Evolutionary conservation across 2,888 invertebrate species (phyloP).

Genomic region (Epsilonema sp.): DNA sequence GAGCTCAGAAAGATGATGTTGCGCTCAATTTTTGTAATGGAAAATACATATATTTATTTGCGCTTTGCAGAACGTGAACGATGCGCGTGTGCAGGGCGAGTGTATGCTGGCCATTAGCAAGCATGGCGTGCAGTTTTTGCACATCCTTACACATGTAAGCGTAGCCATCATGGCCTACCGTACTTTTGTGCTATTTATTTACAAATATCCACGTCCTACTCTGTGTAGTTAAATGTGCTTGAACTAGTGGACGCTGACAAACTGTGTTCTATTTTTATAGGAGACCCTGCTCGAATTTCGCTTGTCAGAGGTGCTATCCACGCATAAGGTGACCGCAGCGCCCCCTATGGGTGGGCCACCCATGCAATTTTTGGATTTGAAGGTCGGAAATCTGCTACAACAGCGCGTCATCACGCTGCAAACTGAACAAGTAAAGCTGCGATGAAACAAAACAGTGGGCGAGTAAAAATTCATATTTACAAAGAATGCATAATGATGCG

Average conservation of each 20-base stretch:
- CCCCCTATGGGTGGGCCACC: conserved; percentile 41
- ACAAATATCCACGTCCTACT: too few species aligned
- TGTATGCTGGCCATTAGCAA: conserved; percentile 80
- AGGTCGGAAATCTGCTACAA: conserved; percentile 84
- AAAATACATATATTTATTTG: not conserved
- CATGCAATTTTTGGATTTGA: conserved; percentile 77
- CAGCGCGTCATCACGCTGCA: conserved; percentile 82
- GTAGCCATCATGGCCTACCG: not conserved
- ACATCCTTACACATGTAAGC: conserved; percentile 64
- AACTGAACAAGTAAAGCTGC: conserved; percentile 45
- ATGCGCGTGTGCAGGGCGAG: conserved; percentile 51
- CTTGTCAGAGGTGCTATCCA: conserved; percentile 83
- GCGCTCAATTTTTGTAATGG: too few species aligned
- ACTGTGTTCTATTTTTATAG: too few species aligned
- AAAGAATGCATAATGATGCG: too few species aligned
- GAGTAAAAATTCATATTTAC: too few species aligned
- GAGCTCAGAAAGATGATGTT: too few species aligned
- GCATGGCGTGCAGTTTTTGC: conserved; percentile 76
- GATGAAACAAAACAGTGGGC: not conserved
- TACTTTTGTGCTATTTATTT: not conserved
- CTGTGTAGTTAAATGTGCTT: not conserved
- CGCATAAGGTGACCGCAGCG: conserved; percentile 69
- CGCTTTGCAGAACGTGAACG: conserved; percentile 23
- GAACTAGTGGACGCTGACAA: too few species aligned
- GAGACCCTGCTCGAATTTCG: conserved; percentile 80